Evolutionary conservation across 2,888 invertebrate genomes (phyloP).

Genomic region (Philereme vetulata): DNA sequence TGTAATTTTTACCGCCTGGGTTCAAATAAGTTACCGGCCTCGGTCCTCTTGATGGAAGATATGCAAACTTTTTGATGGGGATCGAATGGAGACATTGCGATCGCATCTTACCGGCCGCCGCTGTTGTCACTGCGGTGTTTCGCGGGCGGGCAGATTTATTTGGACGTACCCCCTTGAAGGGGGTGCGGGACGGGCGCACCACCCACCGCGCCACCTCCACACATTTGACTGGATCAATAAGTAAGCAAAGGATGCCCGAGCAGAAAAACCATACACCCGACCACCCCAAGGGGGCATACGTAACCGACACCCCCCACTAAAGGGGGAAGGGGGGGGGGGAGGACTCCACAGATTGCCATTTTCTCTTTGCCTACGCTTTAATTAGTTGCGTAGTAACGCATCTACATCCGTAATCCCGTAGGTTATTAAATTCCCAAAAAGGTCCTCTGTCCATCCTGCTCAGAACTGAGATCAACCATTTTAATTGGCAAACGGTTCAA

Average conservation of each 20-base stretch:
- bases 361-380: constrained; percentile 85
- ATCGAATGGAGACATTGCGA: constrained; percentile 74
- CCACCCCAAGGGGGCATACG: constrained; percentile 83
- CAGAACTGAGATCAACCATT: constrained; percentile 2
- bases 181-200: constrained; percentile 74
- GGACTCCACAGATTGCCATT: constrained; percentile 83
- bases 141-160: constrained; percentile 84
- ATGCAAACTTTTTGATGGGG: constrained; percentile 33
- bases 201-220: constrained; percentile 83
- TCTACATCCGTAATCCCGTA: constrained; percentile 75
- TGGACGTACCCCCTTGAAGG: constrained; percentile 81
- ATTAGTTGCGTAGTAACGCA: constrained; percentile 84
- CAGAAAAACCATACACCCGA: constrained; percentile 85
- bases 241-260: constrained; percentile 85
- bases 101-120: constrained; percentile 79
- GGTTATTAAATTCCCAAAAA: constrained; percentile 68
- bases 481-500: not conserved
- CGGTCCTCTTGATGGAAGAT: constrained; percentile 27
- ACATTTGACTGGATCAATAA: constrained; percentile 86
- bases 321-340: constrained; percentile 79
- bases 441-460: constrained; percentile 27
- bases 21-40: constrained; percentile 5
- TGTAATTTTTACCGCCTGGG: constrained; percentile 44
- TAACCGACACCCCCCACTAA: constrained; percentile 84
- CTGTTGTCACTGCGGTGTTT: constrained; percentile 84